A percentile compares a stretch with the other conserved stretches of the same genome.
These are phyloP conservation scores for Patella depressa DNA, from an alignment of 2,888 invertebrate species.

Conservation along the genomic window DNA sequence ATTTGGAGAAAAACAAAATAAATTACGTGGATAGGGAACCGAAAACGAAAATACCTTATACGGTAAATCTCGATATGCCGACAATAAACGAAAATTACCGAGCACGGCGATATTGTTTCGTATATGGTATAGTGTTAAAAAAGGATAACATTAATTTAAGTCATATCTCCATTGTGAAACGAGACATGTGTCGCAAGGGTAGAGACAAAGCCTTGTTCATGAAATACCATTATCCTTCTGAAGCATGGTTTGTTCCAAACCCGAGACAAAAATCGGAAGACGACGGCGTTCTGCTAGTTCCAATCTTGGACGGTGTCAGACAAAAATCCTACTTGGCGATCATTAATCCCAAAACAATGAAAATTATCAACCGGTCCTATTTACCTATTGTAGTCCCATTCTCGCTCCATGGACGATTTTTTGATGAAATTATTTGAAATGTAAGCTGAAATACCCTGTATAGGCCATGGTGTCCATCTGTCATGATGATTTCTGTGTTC, in stretches of 20 bases:
- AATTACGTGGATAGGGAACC: slow-evolving; percentile 16
- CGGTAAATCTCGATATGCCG: slow-evolving; percentile 59
- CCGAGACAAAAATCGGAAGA: slow-evolving; percentile 57
- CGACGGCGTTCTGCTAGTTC: slow-evolving; percentile 61
- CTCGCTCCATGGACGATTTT: slow-evolving; percentile 65
- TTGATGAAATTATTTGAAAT: slow-evolving; percentile 40
- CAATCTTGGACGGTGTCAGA: slow-evolving; percentile 56
- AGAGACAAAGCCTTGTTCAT: slow-evolving; percentile 50
- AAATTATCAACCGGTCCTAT: slow-evolving; percentile 47
- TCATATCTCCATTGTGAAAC: slow-evolving; percentile 61
- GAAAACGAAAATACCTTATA: slow-evolving; percentile 36
- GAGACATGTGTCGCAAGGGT: slow-evolving; percentile 53
- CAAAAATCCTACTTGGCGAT: slow-evolving; percentile 55
- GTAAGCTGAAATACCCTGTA: neutral
- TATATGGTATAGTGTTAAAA: slow-evolving; percentile 63
- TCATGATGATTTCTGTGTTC: neutral
- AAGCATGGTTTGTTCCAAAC: slow-evolving; percentile 61
- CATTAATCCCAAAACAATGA: slow-evolving; percentile 58
- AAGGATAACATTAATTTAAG: slow-evolving; percentile 49
- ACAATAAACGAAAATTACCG: slow-evolving; percentile 63
- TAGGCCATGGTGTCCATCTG: neutral
- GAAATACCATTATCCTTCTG: slow-evolving; percentile 55
- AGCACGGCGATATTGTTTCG: slow-evolving; percentile 55
- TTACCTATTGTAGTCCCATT: slow-evolving; percentile 63
- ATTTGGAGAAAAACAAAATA: slow-evolving; percentile 39